Conservation (phyloP, 2,888 invertebrate genomes). For the Phyllotreta striolata region DNA sequence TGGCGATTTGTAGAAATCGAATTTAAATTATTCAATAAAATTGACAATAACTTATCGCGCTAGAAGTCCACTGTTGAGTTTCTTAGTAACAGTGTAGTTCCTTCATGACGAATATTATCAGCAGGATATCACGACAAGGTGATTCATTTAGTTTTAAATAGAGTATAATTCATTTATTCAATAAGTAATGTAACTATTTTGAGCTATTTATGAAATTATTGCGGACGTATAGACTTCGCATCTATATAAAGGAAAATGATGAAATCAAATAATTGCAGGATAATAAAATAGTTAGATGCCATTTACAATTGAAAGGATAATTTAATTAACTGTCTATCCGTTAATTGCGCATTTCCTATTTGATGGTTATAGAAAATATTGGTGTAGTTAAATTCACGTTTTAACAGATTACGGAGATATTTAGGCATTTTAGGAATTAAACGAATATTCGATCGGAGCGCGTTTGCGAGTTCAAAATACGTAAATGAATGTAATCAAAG, state of each 20-base stretch:
- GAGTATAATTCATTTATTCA: constrained; percentile 1
- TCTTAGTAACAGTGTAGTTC: constrained; percentile 8
- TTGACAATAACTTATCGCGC: constrained; percentile 14
- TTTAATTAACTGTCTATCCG: not conserved
- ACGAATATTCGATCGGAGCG: constrained; percentile 6
- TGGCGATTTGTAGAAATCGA: too few species aligned
- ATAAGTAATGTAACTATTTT: not conserved
- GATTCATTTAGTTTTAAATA: constrained; percentile 30
- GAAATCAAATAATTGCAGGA: too few species aligned
- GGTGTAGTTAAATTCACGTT: not conserved
- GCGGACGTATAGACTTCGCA: too few species aligned
- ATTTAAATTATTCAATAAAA: constrained; percentile 6
- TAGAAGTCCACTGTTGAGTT: constrained; percentile 2
- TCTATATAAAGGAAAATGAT: too few species aligned
- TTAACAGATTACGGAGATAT: not conserved
- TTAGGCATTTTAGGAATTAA: constrained; percentile 15
- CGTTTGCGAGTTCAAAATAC: constrained; percentile 11
- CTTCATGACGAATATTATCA: constrained; percentile 36
- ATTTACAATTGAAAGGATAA: not conserved
- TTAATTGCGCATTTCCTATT: too few species aligned
- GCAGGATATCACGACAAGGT: constrained; percentile 40
- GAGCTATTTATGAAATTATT: too few species aligned
- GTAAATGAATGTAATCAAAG: constrained; percentile 20
- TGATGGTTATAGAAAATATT: too few species aligned
- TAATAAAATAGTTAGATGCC: not conserved